Evolutionary conservation across 1,140 invertebrate species (phyloP).

Genomic region (Drosophila aff.): DNA sequence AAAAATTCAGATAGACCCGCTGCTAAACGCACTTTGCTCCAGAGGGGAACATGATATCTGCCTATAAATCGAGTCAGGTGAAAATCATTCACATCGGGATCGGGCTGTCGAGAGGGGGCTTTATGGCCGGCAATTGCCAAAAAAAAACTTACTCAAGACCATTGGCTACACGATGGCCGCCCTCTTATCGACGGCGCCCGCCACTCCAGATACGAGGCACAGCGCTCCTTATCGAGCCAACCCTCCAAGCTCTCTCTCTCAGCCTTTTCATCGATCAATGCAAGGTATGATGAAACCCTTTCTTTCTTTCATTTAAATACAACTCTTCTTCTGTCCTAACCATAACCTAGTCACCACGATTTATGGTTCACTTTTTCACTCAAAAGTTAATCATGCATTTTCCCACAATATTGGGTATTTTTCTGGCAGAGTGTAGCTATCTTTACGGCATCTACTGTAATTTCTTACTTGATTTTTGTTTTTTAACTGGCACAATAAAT

Average conservation of each 20-base stretch:
- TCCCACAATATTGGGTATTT: conserved; percentile 27
- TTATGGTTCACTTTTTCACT: conserved; percentile 13
- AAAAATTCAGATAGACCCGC: conserved; percentile 19
- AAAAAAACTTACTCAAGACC: conserved; percentile 43
- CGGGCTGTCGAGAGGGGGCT: background rate
- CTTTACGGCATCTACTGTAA: conserved; percentile 16
- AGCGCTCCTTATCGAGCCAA: conserved; percentile 19
- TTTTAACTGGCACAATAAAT: conserved; percentile 17
- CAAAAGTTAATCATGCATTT: conserved; percentile 29
- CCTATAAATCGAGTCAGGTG: conserved; percentile 37
- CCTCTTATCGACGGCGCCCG: conserved; percentile 51
- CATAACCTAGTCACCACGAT: conserved; percentile 36
- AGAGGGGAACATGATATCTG: conserved; percentile 18
- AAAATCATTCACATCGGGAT: conserved; percentile 32
- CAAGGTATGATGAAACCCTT: conserved; percentile 43
- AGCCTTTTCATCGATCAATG: background rate
- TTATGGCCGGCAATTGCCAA: conserved; percentile 53
- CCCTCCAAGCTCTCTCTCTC: conserved; percentile 1
- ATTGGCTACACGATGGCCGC: conserved; percentile 35
- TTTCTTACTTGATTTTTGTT: conserved; percentile 29
- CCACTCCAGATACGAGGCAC: conserved; percentile 43
- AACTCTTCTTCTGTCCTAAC: conserved; percentile 1
- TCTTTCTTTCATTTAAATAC: background rate
- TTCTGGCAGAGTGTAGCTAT: conserved; percentile 14
- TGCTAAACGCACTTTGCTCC: conserved; percentile 29